Evolutionary conservation across 2,113 vertebrate genomes (phyloP), one percentile per base, ranked within the genome.

Genomic region (Mirza zaza): DNA sequence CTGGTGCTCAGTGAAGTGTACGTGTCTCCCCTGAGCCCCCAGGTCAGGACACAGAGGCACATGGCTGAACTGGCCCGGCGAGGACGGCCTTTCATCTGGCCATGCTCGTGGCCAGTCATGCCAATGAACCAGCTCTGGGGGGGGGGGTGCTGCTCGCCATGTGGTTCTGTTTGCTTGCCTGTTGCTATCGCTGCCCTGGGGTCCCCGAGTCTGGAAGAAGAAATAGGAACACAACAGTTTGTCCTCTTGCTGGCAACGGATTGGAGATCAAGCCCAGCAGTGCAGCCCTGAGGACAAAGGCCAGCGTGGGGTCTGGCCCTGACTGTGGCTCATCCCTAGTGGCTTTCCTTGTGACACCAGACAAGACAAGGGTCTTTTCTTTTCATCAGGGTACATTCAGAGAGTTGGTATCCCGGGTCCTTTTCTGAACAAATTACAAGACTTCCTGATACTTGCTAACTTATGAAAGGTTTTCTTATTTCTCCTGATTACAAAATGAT

Each of bases 401-500:
- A 79, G 17, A 93, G n/a, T 18, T 77, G 48, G 6, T 79, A 42
- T 70, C 39, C 29, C 32, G 57, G 61, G 50, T n/a, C 12, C 32
- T 70, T 36, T 34, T 67, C 55, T 75, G 48, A 70, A 52, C 21
- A 82, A 91, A 86, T 82, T 8, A 23, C 13, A 86, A n/a, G 10
- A 68, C 39, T 75, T 93, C 18, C 68, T 77, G 2, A 10, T 25
- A 55, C 42, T 73, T 39, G 21, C 11, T 95, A 71, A 95, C 42
- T 86, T 13, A 36, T 9, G 17, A 87, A 76, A 94, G 21, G 39
- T 97, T 61, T 89, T 94, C 42, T 48, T 71, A 21, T 87, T 88
- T 71, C 79, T 94, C 34, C 29, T 89, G 52, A 89, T 89, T 75
- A 80, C 14, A 55, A 71, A 94, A 94, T 88, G 39, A 84, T 82